Percentiles rank a stretch among this genome's conserved stretches.
Evolutionary conservation across 23 tunicate genomes (phyloP).

Genomic region (Trididemnum miniatum): DNA sequence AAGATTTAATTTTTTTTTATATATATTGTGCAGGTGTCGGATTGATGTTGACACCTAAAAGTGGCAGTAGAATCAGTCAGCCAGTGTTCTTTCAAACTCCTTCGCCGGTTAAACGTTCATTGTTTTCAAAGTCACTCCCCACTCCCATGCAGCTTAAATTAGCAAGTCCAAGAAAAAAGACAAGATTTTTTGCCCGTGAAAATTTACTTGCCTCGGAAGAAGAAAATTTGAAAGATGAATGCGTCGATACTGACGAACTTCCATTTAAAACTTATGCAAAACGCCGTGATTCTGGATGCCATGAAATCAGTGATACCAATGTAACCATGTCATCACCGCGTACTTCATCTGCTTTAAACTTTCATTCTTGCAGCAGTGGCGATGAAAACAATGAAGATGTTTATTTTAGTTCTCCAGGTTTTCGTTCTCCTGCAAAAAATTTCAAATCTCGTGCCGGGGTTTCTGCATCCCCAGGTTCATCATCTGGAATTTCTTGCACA

Average conservation of each 20-base stretch:
- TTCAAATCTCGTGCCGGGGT: not conserved
- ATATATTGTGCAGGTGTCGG: slow-evolving; percentile 15
- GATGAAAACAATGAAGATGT: slow-evolving; percentile 86
- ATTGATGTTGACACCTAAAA: slow-evolving; percentile 9
- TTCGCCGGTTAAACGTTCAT: slow-evolving; percentile 48
- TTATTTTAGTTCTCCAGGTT: slow-evolving; percentile 65
- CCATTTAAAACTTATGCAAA: slow-evolving; percentile 72
- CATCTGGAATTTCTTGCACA: slow-evolving; percentile 80
- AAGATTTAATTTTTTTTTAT: too few species aligned
- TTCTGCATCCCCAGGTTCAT: slow-evolving; percentile 63
- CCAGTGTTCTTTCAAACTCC: slow-evolving; percentile 30
- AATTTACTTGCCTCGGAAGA: not conserved
- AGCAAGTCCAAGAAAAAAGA: not conserved
- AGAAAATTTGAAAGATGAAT: slow-evolving; percentile 10
- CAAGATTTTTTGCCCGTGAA: not conserved
- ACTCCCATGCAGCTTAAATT: not conserved
- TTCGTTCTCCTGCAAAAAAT: slow-evolving; percentile 26
- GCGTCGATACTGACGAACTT: not conserved
- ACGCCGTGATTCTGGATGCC: slow-evolving; percentile 61
- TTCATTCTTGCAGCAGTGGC: slow-evolving; percentile 74
- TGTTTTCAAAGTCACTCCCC: slow-evolving; percentile 24
- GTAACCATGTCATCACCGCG: slow-evolving; percentile 27
- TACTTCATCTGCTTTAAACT: slow-evolving; percentile 37
- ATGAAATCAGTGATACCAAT: slow-evolving; percentile 43
- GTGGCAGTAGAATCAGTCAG: not conserved